phyloP scores from a whole-genome alignment of 2,888 invertebrate genomes.

The Campoletis raptor region DNA sequence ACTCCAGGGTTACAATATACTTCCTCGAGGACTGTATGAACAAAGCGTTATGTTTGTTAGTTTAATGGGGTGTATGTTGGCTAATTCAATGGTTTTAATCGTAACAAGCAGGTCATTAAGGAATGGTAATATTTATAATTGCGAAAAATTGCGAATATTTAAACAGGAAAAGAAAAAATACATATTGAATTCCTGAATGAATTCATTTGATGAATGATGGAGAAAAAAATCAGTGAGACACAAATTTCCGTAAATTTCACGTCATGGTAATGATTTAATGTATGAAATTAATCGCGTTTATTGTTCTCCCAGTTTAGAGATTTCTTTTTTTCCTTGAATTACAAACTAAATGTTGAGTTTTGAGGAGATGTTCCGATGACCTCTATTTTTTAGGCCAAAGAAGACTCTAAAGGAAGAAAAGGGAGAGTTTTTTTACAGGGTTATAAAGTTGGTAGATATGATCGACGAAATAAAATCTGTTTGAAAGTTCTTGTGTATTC shows the following conservation, averaged over 20 bases:
- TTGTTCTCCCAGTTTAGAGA: neutral
- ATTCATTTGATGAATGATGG: neutral
- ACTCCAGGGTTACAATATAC: slow-evolving; percentile 9
- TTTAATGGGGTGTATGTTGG: slow-evolving; percentile 28
- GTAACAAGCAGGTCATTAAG: slow-evolving; percentile 38
- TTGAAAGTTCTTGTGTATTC: neutral
- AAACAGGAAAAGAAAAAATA: neutral
- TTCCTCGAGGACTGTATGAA: slow-evolving; percentile 2
- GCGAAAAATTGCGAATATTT: neutral
- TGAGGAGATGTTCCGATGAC: neutral
- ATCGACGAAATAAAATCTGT: slow-evolving; percentile 10
- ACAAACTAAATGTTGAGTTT: neutral
- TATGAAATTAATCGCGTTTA: neutral
- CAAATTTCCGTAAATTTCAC: neutral
- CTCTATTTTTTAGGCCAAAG: neutral
- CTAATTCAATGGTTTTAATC: slow-evolving; percentile 47
- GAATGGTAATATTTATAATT: neutral
- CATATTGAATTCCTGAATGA: neutral
- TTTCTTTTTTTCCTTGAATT: neutral
- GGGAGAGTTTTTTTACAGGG: neutral
- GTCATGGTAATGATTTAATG: neutral
- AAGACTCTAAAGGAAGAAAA: neutral
- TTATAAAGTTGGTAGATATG: slow-evolving; percentile 36
- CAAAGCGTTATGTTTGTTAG: neutral
- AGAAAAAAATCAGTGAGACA: neutral